Conservation (phyloP, 2,113 vertebrate species). For the Microtus montanus region DNA sequence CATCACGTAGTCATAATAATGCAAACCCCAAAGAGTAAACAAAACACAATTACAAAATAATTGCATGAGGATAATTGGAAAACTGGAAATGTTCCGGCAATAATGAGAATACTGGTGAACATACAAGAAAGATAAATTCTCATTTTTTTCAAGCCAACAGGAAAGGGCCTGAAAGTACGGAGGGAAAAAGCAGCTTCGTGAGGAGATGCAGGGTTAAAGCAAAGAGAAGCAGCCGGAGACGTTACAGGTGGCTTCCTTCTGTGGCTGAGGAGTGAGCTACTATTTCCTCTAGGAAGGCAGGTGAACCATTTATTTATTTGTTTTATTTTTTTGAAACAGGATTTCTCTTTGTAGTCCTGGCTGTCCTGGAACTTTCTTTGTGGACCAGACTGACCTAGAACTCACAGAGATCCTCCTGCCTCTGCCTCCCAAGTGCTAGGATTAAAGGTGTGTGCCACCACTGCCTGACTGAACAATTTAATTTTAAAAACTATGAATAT, state of each 20-base stretch:
- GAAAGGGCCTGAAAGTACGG: constrained; percentile 10
- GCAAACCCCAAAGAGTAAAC: background rate
- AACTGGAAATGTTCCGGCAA: constrained; percentile 23
- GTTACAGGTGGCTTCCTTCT: background rate
- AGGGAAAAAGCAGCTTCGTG: background rate
- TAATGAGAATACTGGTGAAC: constrained; percentile 38
- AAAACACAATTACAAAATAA: constrained; percentile 52
- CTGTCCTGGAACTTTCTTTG: background rate
- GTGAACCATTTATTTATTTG: background rate
- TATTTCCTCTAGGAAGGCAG: background rate
- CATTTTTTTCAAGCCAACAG: constrained; percentile 29
- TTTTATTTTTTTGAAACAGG: background rate
- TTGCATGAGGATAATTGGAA: constrained; percentile 37
- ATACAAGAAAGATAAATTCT: constrained; percentile 10
- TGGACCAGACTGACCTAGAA: background rate
- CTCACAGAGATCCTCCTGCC: background rate
- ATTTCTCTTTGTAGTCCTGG: background rate
- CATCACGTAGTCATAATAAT: constrained; percentile 10
- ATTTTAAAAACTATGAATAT: constrained; percentile 4
- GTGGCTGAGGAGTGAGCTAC: background rate
- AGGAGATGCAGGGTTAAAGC: constrained; percentile 26
- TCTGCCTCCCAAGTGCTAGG: background rate
- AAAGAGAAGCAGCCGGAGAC: background rate
- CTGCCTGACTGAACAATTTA: background rate
- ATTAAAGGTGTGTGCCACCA: background rate